A percentile compares a stretch with the other conserved stretches of the same genome.
phyloP scores from a whole-genome alignment of 2,797 vertebrate genomes.

The Tokudaia tokunoshimensis region DNA sequence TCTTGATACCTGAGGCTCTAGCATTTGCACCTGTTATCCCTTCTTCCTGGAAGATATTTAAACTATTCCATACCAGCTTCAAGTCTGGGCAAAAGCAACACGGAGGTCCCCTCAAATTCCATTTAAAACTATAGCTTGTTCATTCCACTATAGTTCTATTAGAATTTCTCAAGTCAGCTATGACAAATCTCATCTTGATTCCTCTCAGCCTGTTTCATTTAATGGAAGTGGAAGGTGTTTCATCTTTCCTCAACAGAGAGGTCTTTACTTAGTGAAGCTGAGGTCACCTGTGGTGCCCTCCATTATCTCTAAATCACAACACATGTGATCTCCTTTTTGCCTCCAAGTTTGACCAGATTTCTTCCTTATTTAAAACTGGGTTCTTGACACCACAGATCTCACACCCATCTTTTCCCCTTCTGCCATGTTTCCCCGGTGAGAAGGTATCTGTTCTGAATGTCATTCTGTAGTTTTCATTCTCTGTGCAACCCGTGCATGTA shows the following conservation, averaged over 20 bases:
- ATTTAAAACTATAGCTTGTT: not conserved
- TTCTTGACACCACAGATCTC: not conserved
- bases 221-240: not conserved
- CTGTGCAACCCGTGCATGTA: not conserved
- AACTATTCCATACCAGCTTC: not conserved
- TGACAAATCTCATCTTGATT: not conserved
- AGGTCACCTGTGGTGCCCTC: not conserved
- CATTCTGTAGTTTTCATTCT: not conserved
- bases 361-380: not conserved
- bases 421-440: not conserved
- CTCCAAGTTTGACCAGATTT: not conserved
- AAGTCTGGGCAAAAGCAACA: not conserved
- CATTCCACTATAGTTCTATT: not conserved
- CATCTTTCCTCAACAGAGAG: not conserved
- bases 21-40: not conserved
- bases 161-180: slow-evolving; percentile 8
- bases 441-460: not conserved
- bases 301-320: not conserved
- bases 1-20: not conserved
- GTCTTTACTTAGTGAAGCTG: not conserved
- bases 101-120: not conserved
- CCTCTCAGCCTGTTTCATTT: not conserved
- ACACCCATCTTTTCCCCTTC: not conserved
- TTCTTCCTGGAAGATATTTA: not conserved
- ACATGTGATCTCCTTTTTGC: not conserved